Conservation (phyloP, 2,888 invertebrate species). For the Pheosia gnoma region DNA sequence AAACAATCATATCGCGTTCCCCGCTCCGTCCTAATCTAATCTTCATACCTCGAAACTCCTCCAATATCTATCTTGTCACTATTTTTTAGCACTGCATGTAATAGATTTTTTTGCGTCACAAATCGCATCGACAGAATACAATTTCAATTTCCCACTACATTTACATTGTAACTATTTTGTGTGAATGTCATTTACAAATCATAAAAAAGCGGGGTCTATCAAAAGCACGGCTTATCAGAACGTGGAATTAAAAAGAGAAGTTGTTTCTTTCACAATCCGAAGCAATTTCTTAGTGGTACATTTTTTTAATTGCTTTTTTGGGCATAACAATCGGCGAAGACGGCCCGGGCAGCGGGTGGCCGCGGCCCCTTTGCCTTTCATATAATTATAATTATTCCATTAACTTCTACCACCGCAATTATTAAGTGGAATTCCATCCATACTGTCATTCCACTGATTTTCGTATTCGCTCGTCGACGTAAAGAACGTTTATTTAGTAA, state of each 20-base stretch:
- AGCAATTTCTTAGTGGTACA: constrained; percentile 68
- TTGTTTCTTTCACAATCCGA: constrained; percentile 60
- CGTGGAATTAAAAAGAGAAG: constrained; percentile 46
- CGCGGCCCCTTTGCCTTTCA: constrained; percentile 72
- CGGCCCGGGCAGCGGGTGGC: constrained; percentile 74
- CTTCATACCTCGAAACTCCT: constrained; percentile 26
- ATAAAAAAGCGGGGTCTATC: constrained; percentile 53
- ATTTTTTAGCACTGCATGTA: constrained; percentile 39
- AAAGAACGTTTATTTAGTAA: constrained; percentile 20
- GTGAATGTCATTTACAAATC: constrained; percentile 62
- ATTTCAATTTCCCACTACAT: constrained; percentile 64
- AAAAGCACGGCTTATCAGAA: constrained; percentile 51
- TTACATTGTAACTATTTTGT: constrained; percentile 55
- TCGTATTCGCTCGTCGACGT: constrained; percentile 16
- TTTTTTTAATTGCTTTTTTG: constrained; percentile 79
- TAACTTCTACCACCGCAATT: constrained; percentile 77
- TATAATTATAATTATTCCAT: constrained; percentile 83
- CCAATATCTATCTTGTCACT: constrained; percentile 21
- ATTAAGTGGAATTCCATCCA: constrained; percentile 68
- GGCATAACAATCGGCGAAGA: constrained; percentile 74
- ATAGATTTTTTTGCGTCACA: constrained; percentile 49
- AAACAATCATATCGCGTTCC: constrained; percentile 14
- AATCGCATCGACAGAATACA: constrained; percentile 48
- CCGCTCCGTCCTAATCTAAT: constrained; percentile 27
- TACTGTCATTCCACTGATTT: constrained; percentile 50